Base-by-base conservation (phyloP, 2,797 vertebrate species). In the Dermochelys coriacea region DNA sequence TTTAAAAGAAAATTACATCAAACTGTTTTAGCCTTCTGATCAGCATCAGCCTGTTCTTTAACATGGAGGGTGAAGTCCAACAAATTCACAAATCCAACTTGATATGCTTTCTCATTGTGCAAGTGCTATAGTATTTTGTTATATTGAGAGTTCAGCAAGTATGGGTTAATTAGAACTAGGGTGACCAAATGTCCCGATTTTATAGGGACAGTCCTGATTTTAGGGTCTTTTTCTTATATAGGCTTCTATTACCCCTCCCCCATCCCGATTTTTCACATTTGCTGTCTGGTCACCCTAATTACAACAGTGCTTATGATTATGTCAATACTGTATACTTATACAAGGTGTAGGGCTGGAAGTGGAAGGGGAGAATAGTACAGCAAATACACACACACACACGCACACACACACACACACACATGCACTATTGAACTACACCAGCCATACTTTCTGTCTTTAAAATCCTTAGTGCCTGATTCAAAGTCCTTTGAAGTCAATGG, bases 21-120 rank as follows among this genome's bases (percentile, higher is more conserved):
- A 96, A 93, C 5, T 61, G 16, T 55, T 84, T 18, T 19, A 54
- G 57, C 75, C 85, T 96, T 97, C 83, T 85, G 68, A 87, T 95
- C 68, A 89, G 49, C 31, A 71, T 83, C 84, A 95, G 80, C 64
- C 74, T 91, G 64, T 45, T 51, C 31, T 51, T 93, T 91, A 93
- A 64, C 41, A 31, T 16, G 85, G 47, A 85, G 59, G 84, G 86
- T 89, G 59, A 94, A 82, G n/a, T 94, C 55, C 0, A 95, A 71
- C 78, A 92, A 80, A 84, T 19, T 37, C 75, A 84, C 1, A 82
- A 74, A 71, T 1, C 9, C 37, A 59, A 51, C 9, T 89, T 49
- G 18, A 3, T 37, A 55, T 45, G 5, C 1, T 21, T 4, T 64
- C 45, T 68, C 55, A 89, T 37, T 87, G 90, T 55, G 31, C 78